Base-by-base conservation (phyloP, 2,113 vertebrate species). In the Formicarius rufipectus region DNA sequence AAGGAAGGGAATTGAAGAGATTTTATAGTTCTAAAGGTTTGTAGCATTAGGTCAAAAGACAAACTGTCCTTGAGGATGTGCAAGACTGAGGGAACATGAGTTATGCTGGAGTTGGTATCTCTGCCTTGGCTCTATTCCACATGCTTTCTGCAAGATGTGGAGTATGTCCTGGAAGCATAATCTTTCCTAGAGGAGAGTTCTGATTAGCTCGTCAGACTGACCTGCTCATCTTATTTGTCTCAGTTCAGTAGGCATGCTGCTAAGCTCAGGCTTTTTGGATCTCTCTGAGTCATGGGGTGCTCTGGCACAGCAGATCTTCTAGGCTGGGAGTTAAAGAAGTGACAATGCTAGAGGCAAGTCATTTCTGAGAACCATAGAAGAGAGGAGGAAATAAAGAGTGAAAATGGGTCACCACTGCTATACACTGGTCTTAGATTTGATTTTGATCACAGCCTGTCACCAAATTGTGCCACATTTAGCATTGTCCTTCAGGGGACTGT, bases 131-230 rank as follows among this genome's bases (percentile, higher is more conserved):
- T 95, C 68, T 73, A 82, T 92, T 96, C 96, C 96, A 97, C 96
- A 47, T 82, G 89, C 95, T 96, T 96, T 96, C 91, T 97, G 96
- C 96, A 96, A 89, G 95, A 93, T 96, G 97, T 97, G 94, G 96
- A 96, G 83, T 97, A 97, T 97, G 96, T 97, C 97, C 95, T 97
- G 93, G 90, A 97, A 97, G 91, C 91, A 95, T 96, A 95, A 97
- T 97, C 94, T 97, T 96, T 97, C 96, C 93, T 97, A 96, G 94
- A 97, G 96, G 95, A 97, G 97, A 97, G 96, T 96, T 97, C 95
- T 97, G 96, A 97, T 97, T 97, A 97, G 96, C 95, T 97, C 95
- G 80, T 97, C 97, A 97, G 96, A 97, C 96, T 97, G 96, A 97
- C 96, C 96, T 97, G 96, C 97, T 97, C 97, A 96, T 97, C 96